Base-by-base conservation (phyloP, 1,140 invertebrate genomes). In the Solenopsis fugax region DNA sequence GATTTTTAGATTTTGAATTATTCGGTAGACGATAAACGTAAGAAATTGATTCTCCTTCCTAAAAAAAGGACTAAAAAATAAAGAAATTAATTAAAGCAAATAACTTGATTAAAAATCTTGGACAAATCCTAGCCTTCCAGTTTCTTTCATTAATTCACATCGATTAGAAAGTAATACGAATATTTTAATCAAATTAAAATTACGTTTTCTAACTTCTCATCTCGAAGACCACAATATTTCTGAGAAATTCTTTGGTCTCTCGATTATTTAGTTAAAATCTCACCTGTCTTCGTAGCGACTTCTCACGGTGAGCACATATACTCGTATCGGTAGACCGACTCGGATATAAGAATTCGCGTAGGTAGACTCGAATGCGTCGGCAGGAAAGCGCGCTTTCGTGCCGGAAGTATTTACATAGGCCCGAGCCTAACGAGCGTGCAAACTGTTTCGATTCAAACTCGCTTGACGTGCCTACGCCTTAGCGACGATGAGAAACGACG, bases 321-420 rank as follows among this genome's bases (percentile, higher is more conserved):
- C 29, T 80, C 62, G 9, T 41, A 69, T 69, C n/a, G n/a, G 10
- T 80, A 69, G n/a, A 64, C 13, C 60, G 29, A 37, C 24, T 81
- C 4, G 41, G 29, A 71, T 65, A 50, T 76, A 81, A 45, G 64
- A 85, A 77, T 69, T 41, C 48, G 64, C 34, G 12, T 45, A 81
- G 73, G 13, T 85, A 77, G 34, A 77, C 45, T 67, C n/a, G 56
- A 85, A 65, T 48, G 18, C 64, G n/a, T 45, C 16, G 62, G 41
- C 62, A 80, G 84, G 41, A 67, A 86, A 76, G 76, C 67, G 54
- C 69, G 52, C 80, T 76, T 88, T 88, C 69, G 72, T 87, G 88
- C 87, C 89, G 89, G 89, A 92, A 91, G 82, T 92, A 77, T 77
- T 90, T 90, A 90, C 76, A 64, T 72, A 64, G 69, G 72, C 62